Evolutionary conservation across 1,140 invertebrate species (phyloP).

Genomic region (Aphaenogaster floridana): DNA sequence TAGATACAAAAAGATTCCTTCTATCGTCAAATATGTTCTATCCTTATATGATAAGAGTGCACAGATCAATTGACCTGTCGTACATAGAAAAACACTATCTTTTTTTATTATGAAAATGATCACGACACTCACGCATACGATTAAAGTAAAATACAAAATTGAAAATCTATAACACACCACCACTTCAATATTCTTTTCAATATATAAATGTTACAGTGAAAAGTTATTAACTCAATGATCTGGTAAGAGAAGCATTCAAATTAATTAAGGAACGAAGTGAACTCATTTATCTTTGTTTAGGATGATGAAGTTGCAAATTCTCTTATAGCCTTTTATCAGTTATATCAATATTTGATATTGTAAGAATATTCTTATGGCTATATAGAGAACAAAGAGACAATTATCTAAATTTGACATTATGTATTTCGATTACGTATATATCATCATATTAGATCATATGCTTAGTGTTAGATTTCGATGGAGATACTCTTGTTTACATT

Average conservation of each 20-base stretch:
- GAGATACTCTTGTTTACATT: background rate
- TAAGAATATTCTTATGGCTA: conserved; percentile 22
- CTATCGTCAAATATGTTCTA: background rate
- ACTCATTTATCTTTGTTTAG: background rate
- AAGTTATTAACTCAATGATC: background rate
- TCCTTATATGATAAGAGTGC: conserved; percentile 19
- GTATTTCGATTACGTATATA: conserved; percentile 18
- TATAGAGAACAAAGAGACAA: conserved; percentile 5
- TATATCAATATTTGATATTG: background rate
- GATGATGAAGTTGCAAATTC: background rate
- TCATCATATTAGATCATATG: conserved; percentile 4
- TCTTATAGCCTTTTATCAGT: background rate
- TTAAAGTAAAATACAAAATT: conserved; percentile 28
- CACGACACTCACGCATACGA: background rate
- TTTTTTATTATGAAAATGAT: conserved; percentile 28
- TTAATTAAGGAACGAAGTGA: background rate
- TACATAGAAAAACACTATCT: background rate
- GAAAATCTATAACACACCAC: background rate
- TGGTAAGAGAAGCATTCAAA: background rate
- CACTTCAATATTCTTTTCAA: background rate
- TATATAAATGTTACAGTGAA: background rate
- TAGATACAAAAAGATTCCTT: conserved; percentile 22
- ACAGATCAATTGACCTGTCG: background rate
- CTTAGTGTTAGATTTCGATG: background rate
- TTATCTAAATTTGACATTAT: conserved; percentile 31